phyloP scores from a whole-genome alignment of 35 echinoderm and acorn worm species.

The Patiria miniata region DNA sequence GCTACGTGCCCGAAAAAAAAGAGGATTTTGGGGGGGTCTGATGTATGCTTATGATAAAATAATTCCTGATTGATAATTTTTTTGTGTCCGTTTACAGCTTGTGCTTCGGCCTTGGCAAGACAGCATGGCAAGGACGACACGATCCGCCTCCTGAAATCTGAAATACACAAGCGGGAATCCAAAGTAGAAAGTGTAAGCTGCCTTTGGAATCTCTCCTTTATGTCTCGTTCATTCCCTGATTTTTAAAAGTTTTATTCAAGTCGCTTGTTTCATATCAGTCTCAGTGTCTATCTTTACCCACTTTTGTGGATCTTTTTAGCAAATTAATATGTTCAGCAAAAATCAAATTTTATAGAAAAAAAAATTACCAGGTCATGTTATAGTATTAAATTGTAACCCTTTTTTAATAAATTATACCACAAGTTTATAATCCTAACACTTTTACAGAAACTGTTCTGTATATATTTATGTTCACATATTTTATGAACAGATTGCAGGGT shows the following conservation, averaged over 20 bases:
- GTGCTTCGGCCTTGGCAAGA: conserved; percentile 96
- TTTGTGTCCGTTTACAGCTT: conserved; percentile 58
- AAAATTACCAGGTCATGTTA: no score
- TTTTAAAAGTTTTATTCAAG: neutral
- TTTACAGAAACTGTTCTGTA: no score
- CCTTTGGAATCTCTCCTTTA: neutral
- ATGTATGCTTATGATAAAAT: neutral
- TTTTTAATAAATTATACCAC: no score
- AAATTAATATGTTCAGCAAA: no score
- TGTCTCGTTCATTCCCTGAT: neutral
- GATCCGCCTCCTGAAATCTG: conserved; percentile 58
- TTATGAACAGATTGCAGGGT: no score
- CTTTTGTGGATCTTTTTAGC: no score
- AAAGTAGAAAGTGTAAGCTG: conserved; percentile 79
- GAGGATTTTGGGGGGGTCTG: no score
- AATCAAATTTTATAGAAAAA: no score
- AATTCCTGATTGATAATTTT: conserved; percentile 9
- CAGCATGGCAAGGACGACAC: conserved; percentile 99
- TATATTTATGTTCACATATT: no score
- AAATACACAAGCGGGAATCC: conserved; percentile 76
- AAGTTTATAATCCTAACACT: no score
- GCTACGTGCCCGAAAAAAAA: neutral
- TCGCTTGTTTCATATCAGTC: neutral
- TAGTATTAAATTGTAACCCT: no score
- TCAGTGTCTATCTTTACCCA: no score